These are phyloP conservation scores for Apodemus sylvaticus DNA, from an alignment of 2,113 vertebrate genomes.

Conservation along the genomic window DNA sequence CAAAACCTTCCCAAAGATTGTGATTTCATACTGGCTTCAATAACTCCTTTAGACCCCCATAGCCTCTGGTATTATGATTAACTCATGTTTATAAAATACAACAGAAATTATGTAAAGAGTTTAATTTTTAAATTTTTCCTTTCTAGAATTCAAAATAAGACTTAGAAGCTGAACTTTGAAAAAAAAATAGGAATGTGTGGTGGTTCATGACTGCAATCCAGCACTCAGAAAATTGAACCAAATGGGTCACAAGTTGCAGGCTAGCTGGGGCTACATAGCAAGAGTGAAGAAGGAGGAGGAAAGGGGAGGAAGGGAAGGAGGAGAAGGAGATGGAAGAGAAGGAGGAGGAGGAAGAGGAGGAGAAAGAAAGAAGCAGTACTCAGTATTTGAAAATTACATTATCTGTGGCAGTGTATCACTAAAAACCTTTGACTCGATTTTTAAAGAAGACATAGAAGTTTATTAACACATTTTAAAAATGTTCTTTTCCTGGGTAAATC, in stretches of 20 bases:
- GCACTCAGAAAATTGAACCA: neutral
- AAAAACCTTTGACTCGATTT: neutral
- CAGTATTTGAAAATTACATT: neutral
- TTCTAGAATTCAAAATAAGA: neutral
- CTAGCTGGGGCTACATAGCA: neutral
- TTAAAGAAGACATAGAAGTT: neutral
- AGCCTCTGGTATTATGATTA: neutral
- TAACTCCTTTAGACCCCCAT: neutral
- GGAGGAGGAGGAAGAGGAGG: neutral
- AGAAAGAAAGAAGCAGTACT: neutral
- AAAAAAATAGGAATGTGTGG: neutral
- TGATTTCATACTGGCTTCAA: neutral
- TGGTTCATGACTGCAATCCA: neutral
- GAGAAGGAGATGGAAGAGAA: neutral
- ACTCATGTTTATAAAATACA: neutral
- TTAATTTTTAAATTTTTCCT: neutral
- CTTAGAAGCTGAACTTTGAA: neutral
- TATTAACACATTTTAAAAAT: neutral
- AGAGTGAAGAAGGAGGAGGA: neutral
- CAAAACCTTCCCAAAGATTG: neutral
- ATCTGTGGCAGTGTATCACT: neutral
- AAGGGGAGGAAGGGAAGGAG: too few species aligned
- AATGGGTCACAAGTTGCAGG: neutral
- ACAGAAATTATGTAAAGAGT: slow-evolving; percentile 1
- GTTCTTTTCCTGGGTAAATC: neutral